Conservation (phyloP, 2,888 invertebrate genomes). For the Gymnoscelis rufifasciata region DNA sequence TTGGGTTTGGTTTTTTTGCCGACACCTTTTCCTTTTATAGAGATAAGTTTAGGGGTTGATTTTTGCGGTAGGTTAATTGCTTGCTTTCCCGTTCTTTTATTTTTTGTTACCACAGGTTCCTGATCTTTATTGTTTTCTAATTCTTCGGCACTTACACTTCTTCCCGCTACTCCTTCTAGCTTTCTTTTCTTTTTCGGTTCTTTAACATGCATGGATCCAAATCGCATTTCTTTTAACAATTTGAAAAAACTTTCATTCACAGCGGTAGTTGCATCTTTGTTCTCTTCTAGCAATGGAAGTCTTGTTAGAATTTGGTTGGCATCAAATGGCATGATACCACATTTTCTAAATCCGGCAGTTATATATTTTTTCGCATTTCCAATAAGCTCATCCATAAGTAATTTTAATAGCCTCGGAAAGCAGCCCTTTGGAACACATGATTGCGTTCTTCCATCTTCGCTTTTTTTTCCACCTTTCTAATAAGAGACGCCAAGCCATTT, state of each 20-base stretch:
- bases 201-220: conserved; percentile 9
- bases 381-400: conserved; percentile 13
- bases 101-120: no score
- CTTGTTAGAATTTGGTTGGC: conserved; percentile 2
- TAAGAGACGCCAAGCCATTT: conserved; percentile 12
- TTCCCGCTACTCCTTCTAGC: no score
- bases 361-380: conserved; percentile 17
- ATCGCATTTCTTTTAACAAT: conserved; percentile 7
- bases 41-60: no score
- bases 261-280: not conserved
- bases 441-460: conserved; percentile 15
- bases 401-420: conserved; percentile 9
- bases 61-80: no score
- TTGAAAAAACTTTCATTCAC: not conserved
- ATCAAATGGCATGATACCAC: conserved; percentile 18
- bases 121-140: no score
- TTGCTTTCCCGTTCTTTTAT: no score
- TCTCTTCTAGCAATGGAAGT: conserved; percentile 5
- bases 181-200: no score
- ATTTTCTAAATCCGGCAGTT: conserved; percentile 18
- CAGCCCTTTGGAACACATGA: conserved; percentile 17
- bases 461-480: conserved; percentile 21
- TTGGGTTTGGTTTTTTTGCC: no score
- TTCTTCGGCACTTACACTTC: not conserved
- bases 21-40: no score